Evolutionary conservation across 1,140 invertebrate species (phyloP), one percentile per base, ranked within the genome.

Genomic region (Leptopilina boulardi): DNA sequence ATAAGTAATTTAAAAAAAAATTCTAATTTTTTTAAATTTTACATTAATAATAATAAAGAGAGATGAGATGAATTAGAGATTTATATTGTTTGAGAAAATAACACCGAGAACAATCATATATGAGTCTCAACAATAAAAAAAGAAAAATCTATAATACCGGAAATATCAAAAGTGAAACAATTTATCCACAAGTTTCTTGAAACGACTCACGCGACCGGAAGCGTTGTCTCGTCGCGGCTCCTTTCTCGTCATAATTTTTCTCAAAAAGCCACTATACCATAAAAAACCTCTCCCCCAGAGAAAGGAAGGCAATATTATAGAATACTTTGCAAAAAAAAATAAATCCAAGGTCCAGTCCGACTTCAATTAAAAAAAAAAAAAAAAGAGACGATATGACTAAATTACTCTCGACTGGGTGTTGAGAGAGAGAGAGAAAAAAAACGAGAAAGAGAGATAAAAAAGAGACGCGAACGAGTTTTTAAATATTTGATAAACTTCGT

Each of bases 401-500:
- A 44, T 15, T 13, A 13, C 42, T 44, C 5, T 38, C 2, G 34
- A 38, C 34, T n/a, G 34, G 34, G 5, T 38, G 34, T 38, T 38
- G 34, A 23, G 21, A 34, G 18, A 70, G 21, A 70, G 18, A 72
- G 34, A 72, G 34, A 44, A 19, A 23, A n/a, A 23, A 19, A 11
- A 26, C 0, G 26, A n/a, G 47, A 74, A 71, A 11, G 10, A 23
- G 26, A 56, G 71, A 70, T 73, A 34, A 54, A 19, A 71, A 74
- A 72, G 44, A 75, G 18, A 54, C 73, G 80, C 74, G 73, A 70
- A 70, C 23, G 71, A 38, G 11, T 26, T 71, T 38, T 80, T 81
- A 79, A 84, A 83, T 80, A 81, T 84, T 80, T 79, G 71, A 78
- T 73, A 76, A 73, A 72, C 74, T 66, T 80, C 75, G 78, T 77